Evolutionary conservation across 35 echinoderm and acorn worm species (phyloP).

Genomic region (Strongylocentrotus purpuratus): DNA sequence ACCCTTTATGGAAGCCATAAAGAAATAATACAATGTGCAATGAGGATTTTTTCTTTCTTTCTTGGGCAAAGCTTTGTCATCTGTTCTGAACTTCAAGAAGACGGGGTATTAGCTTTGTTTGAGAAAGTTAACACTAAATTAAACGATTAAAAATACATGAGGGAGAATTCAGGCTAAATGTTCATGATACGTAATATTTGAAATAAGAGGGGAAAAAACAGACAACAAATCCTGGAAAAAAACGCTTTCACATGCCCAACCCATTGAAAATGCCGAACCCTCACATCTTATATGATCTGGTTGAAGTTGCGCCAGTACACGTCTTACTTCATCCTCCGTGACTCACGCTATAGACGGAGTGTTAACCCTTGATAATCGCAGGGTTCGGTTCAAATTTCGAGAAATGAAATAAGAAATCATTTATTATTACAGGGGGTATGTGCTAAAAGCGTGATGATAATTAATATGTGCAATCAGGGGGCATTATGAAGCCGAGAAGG

Average conservation of each 20-base stretch:
- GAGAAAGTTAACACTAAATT: neutral
- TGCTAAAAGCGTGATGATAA: constrained; percentile 35
- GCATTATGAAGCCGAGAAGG: neutral
- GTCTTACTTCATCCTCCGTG: neutral
- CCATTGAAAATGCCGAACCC: neutral
- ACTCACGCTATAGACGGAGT: neutral
- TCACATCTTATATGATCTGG: neutral
- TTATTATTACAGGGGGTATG: constrained; percentile 35
- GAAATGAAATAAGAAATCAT: constrained; percentile 45
- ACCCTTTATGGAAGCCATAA: too few species aligned
- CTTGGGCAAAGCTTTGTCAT: neutral
- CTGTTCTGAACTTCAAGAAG: neutral
- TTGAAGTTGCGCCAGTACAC: neutral
- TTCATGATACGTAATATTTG: neutral
- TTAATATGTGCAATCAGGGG: constrained; percentile 37
- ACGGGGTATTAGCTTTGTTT: neutral
- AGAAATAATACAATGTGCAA: too few species aligned
- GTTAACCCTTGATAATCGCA: neutral
- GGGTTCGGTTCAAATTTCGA: constrained; percentile 17
- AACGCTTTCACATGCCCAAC: neutral
- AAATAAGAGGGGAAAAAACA: neutral
- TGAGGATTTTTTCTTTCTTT: too few species aligned
- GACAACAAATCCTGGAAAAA: neutral
- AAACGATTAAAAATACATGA: neutral
- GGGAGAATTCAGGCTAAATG: neutral